Conservation (phyloP, 2,113 vertebrate genomes). For the Montifringilla adamsi region DNA sequence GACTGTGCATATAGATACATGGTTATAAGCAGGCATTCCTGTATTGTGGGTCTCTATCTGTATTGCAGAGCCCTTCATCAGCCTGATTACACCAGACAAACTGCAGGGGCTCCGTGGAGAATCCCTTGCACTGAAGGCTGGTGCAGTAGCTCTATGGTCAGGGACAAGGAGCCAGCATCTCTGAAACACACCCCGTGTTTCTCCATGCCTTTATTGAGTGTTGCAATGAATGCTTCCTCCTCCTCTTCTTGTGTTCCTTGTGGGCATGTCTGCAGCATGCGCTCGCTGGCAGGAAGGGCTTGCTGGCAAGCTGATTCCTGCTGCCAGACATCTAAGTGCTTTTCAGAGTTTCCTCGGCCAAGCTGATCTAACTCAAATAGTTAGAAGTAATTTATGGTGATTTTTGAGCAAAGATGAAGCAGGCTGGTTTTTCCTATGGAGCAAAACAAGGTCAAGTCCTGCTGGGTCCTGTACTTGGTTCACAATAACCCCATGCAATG, state of each 20-base stretch:
- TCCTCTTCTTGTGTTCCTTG: accelerated
- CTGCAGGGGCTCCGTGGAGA: neutral
- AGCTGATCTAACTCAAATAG: neutral
- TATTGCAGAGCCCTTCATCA: neutral
- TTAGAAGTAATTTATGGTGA: neutral
- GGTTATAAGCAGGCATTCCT: neutral
- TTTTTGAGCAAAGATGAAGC: neutral
- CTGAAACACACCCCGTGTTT: neutral
- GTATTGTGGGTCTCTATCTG: neutral
- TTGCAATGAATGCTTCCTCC: neutral
- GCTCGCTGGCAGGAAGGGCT: neutral
- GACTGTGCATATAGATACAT: neutral
- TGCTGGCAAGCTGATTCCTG: neutral
- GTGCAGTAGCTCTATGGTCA: neutral
- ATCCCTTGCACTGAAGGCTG: neutral
- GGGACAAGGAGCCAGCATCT: neutral
- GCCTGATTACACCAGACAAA: neutral
- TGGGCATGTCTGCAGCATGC: neutral
- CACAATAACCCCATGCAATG: neutral
- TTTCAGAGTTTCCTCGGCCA: neutral
- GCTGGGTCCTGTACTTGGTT: neutral
- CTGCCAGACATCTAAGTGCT: neutral
- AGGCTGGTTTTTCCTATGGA: neutral
- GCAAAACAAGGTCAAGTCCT: neutral
- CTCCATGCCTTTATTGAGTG: neutral